Evolutionary conservation across 2,113 vertebrate genomes (phyloP), one percentile per base, ranked within the genome.

Genomic region (Emydura subglobosa): DNA sequence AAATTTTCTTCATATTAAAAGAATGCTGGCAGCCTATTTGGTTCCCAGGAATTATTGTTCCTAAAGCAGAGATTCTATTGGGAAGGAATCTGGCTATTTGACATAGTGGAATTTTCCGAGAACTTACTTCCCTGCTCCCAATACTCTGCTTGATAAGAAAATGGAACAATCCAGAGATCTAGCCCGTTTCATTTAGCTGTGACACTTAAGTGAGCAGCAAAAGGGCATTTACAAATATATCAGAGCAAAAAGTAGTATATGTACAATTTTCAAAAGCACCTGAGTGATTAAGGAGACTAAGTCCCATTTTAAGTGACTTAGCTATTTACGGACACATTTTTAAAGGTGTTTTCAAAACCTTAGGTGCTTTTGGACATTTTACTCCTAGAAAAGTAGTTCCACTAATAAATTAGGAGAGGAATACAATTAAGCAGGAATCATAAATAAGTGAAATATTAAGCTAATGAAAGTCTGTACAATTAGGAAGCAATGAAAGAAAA

Each of bases 161-260:
- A 55, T 59, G 61, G 19, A 72, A 72, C 9, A 72, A 47, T 78
- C 22, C 42, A 47, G 2, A 24, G 47, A 50, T n/a, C 31, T 54
- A 68, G 7, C 25, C 27, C 1, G 3, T 17, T 44, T 47, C 47
- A 24, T 47, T 68, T 31, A 51, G 21, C 42, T 27, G 24, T n/a
- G 10, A 24, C 47, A 12, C 0, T 0, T 44, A 4, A 1, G 17
- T 7, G 47, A 49, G 83, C 79, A 76, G 74, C n/a, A 54, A 57
- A 80, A 9, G 24, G 50, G 13, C 10, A 7, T 79, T 47, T 34
- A 61, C 53, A 31, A 76, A 76, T 44, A 76, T 14, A 76, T 76
- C 42, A 76, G 42, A 44, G 72, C 42, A 24, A 76, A 76, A 76
- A 13, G 22, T 24, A 25, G 39, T 21, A 4, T 9, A 68, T 68